Percentiles rank a stretch among this genome's conserved stretches.
Conservation (phyloP, 2,797 vertebrate genomes). For the Lophius americanus region DNA sequence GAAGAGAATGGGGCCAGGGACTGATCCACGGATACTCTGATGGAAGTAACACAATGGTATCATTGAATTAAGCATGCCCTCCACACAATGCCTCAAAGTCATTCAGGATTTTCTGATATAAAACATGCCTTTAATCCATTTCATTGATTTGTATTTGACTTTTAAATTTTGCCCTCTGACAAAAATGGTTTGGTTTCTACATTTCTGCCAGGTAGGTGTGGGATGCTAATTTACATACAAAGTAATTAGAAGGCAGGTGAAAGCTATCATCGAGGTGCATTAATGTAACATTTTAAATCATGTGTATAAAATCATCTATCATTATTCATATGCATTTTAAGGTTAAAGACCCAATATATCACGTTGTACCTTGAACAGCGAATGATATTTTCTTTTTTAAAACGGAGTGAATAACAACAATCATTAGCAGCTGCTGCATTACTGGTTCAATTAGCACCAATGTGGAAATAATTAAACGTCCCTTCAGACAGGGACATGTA, state of each 20-base stretch:
- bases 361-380: constrained; percentile 5
- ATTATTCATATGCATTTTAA: background rate
- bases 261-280: constrained; percentile 27
- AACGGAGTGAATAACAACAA: constrained; percentile 5
- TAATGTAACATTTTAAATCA: constrained; percentile 38
- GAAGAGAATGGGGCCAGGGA: no score
- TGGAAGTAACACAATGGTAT: constrained; percentile 24
- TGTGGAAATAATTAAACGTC: constrained; percentile 17
- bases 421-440: constrained; percentile 1
- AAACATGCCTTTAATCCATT: constrained; percentile 71
- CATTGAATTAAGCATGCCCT: constrained; percentile 17
- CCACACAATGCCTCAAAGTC: constrained; percentile 6
- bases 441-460: constrained; percentile 21
- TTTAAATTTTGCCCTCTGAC: constrained; percentile 79
- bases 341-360: constrained; percentile 6
- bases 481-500: constrained; percentile 19
- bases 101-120: constrained; percentile 65
- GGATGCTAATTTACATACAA: constrained; percentile 62
- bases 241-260: constrained; percentile 22
- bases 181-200: constrained; percentile 53
- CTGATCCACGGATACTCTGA: no score
- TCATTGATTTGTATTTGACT: constrained; percentile 80
- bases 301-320: background rate
- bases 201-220: constrained; percentile 54
- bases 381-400: constrained; percentile 8